Conservation (phyloP, 2,113 vertebrate species). For the Natator depressus region DNA sequence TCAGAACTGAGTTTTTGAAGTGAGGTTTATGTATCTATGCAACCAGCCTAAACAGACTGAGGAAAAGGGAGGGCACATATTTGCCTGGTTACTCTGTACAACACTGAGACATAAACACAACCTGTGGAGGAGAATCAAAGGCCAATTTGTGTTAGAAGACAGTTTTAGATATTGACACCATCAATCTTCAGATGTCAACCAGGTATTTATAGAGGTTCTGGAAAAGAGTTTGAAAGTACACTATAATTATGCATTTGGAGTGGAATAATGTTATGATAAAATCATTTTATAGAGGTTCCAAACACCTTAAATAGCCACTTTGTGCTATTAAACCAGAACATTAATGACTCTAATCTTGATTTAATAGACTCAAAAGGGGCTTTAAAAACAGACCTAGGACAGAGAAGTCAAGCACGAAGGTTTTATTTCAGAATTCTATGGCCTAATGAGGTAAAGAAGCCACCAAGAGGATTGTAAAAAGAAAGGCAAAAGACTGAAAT, state of each 20-base stretch:
- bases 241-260: constrained; percentile 56
- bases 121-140: constrained; percentile 21
- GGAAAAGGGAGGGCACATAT: background rate
- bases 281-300: constrained; percentile 44
- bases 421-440: constrained; percentile 60
- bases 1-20: background rate
- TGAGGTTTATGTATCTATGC: background rate
- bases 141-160: background rate
- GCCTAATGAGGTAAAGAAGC: constrained; percentile 55
- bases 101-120: background rate
- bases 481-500: constrained; percentile 50
- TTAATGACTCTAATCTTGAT: constrained; percentile 41
- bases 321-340: constrained; percentile 42
- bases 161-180: constrained; percentile 23
- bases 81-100: background rate
- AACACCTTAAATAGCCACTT: constrained; percentile 55
- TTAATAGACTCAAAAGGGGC: constrained; percentile 32
- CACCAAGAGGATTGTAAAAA: constrained; percentile 55
- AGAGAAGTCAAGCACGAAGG: constrained; percentile 45
- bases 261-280: constrained; percentile 69
- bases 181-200: constrained; percentile 8
- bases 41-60: background rate
- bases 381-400: constrained; percentile 15
- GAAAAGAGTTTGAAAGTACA: constrained; percentile 46
- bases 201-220: constrained; percentile 56